phyloP scores from a whole-genome alignment of 1,140 invertebrate genomes.

The Anastrepha obliqua region DNA sequence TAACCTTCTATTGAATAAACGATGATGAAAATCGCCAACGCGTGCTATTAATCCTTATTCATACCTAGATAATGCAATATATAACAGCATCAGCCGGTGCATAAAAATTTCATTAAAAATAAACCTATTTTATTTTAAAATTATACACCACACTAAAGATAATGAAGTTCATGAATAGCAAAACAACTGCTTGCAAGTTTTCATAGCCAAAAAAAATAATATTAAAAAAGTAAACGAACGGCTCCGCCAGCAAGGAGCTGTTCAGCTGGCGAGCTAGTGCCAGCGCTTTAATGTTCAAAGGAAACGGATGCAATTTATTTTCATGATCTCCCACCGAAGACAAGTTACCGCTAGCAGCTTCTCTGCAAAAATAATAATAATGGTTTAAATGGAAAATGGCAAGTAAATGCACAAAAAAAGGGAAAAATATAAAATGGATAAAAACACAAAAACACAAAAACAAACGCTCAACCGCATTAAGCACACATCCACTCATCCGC shows the following conservation, averaged over 20 bases:
- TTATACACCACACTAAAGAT: slow-evolving; percentile 11
- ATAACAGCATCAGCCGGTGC: background rate
- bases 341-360: slow-evolving; percentile 9
- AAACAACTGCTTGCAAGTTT: background rate
- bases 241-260: background rate
- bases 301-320: slow-evolving; percentile 49
- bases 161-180: slow-evolving; percentile 4
- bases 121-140: slow-evolving; percentile 9
- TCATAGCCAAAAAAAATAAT: background rate
- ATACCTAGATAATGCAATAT: background rate
- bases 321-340: slow-evolving; percentile 37
- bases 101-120: slow-evolving; percentile 23
- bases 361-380: background rate
- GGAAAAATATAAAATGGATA: slow-evolving; percentile 30
- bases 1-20: no score
- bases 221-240: background rate
- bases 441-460: slow-evolving; percentile 4
- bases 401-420: background rate
- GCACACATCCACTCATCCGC: background rate
- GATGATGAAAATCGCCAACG: no score
- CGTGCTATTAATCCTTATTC: background rate
- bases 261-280: background rate
- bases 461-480: background rate
- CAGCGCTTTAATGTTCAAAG: slow-evolving; percentile 33
- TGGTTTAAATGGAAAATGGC: slow-evolving; percentile 13